Percentiles rank a stretch among this genome's conserved stretches.
phyloP scores from a whole-genome alignment of 2,113 vertebrate species.

The Saccopteryx leptura region DNA sequence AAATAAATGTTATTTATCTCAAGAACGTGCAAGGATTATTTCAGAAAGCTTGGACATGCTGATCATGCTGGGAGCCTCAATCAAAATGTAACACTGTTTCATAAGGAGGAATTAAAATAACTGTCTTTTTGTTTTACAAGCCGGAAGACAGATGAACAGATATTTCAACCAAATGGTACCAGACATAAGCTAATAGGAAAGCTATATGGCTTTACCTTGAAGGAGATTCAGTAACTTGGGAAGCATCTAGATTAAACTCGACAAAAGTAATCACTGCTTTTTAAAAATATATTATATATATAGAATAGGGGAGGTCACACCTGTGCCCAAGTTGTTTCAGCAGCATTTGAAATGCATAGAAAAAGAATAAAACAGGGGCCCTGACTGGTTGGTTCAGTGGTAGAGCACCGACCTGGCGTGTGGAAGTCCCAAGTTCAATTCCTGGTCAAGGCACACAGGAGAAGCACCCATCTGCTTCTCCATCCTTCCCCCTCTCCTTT shows the following conservation, averaged over 20 bases:
- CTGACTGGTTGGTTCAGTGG: too few species aligned
- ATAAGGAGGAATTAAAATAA: background rate
- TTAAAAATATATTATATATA: background rate
- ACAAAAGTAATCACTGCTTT: background rate
- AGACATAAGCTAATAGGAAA: rapidly evolving
- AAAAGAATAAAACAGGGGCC: too few species aligned
- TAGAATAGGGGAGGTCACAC: background rate
- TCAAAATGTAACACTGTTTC: background rate
- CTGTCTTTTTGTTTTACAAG: background rate
- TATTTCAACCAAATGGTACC: background rate
- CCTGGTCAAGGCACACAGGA: too few species aligned
- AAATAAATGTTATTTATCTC: background rate
- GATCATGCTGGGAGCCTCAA: background rate
- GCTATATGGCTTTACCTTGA: too few species aligned
- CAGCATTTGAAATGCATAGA: too few species aligned
- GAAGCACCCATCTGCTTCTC: too few species aligned
- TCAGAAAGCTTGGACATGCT: background rate
- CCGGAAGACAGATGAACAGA: background rate
- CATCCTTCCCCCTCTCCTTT: too few species aligned
- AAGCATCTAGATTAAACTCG: rapidly evolving
- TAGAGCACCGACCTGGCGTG: too few species aligned
- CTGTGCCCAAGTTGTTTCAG: too few species aligned
- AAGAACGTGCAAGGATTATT: background rate
- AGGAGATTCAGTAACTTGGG: background rate
- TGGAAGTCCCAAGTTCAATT: too few species aligned